These are phyloP conservation scores for Nomada ruficornis DNA, from an alignment of 2,888 invertebrate genomes.

Conservation along the genomic window DNA sequence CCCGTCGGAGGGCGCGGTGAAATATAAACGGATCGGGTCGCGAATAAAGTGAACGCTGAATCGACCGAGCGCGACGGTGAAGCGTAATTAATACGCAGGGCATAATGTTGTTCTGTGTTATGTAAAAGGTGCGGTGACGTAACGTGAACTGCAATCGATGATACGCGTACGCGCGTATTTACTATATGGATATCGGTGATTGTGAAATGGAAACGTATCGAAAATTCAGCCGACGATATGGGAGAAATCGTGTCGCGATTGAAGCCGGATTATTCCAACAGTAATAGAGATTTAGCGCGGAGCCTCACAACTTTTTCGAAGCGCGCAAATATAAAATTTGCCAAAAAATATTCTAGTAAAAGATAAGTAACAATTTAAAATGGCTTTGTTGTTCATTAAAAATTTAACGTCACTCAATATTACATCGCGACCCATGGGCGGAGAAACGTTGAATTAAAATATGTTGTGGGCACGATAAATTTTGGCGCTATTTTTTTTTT, in stretches of 20 bases:
- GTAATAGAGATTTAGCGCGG: no score
- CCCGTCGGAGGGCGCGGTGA: slow-evolving; percentile 6
- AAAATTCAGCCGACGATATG: slow-evolving; percentile 14
- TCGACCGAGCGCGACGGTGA: neutral
- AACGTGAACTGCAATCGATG: slow-evolving; percentile 5
- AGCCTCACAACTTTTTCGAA: no score
- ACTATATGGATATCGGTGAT: slow-evolving; percentile 10
- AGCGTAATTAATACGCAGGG: slow-evolving; percentile 34
- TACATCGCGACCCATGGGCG: no score
- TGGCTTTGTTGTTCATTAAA: no score
- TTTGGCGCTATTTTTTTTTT: no score
- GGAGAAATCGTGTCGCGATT: slow-evolving; percentile 34
- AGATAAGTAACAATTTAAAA: no score
- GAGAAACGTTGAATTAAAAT: no score
- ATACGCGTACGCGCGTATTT: neutral
- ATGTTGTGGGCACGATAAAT: no score
- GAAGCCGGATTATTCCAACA: slow-evolving; percentile 27
- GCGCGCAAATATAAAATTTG: no score
- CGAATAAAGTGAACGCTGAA: slow-evolving; percentile 3
- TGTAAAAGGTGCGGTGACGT: slow-evolving; percentile 33
- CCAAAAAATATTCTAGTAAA: no score
- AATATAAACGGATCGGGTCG: slow-evolving; percentile 21
- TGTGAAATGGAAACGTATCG: slow-evolving; percentile 25
- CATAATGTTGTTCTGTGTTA: slow-evolving; percentile 12
- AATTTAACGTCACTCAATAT: no score